Base-by-base conservation (phyloP, 2,113 vertebrate species). In the Hucho hucho region DNA sequence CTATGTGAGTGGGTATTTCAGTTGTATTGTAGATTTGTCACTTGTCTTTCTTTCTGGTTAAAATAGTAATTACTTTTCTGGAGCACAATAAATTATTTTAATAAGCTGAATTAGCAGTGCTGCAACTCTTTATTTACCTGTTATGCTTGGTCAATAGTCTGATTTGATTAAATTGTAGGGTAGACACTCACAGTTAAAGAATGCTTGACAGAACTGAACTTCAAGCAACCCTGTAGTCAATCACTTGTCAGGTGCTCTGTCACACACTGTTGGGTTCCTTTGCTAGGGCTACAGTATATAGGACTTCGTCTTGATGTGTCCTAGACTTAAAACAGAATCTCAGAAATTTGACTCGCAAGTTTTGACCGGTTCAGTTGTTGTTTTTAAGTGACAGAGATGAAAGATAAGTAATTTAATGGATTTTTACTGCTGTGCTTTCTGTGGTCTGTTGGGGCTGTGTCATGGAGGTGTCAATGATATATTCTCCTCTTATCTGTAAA, bases 11-110 rank as follows among this genome's bases (percentile, higher is more conserved):
- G 87, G 90, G 81, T 89, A 85, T 86, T 85, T 86, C 89, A 91
- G 91, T 91, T 92, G 91, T 93, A 90, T 91, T 92, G 91, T 93
- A 92, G 87, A 90, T 92, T 93, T 93, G 92, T 93, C 93, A 92
- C 91, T 89, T 92, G 91, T 93, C 91, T 92, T 92, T 91, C 85
- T 93, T 93, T 92, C 91, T 93, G 91, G 90, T 92, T 92, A 93
- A 92, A 92, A 91, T 93, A 94, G 91, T 90, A 90, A 92, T 93
- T 93, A 92, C 89, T 92, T 91, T 93, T 93, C 91, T 92, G 90
- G 93, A 93, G 93, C 92, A 93, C 92, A 93, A 93, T 93, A 93
- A 92, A 93, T 92, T 82, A 92, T 93, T 93, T 93, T 92, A 93
- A 92, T 92, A 93, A 92, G 91, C 88, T 87, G 83, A 91, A 81